phyloP scores from a whole-genome alignment of 1,140 invertebrate genomes.

The Drosophila nikananu region DNA sequence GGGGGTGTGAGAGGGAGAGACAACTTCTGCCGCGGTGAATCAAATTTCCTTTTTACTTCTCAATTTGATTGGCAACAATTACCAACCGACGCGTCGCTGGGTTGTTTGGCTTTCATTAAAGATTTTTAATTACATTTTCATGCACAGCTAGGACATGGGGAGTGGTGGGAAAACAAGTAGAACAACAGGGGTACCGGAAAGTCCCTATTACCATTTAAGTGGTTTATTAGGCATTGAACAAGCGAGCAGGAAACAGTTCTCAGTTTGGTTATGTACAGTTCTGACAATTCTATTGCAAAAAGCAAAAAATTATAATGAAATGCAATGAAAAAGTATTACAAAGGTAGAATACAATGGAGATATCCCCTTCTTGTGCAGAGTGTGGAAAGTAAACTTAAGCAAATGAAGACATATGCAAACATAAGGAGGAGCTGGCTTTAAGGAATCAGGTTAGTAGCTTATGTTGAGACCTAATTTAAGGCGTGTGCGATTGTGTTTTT shows the following conservation, averaged over 20 bases:
- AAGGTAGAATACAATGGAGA: neutral
- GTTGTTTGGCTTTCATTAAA: slow-evolving; percentile 53
- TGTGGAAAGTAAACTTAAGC: neutral
- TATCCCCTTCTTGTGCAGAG: too few relatives aligned
- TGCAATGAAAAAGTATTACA: neutral
- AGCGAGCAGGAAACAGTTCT: neutral
- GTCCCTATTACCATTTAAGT: neutral
- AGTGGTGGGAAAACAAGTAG: slow-evolving; percentile 2
- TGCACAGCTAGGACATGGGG: slow-evolving; percentile 8
- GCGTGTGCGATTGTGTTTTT: slow-evolving; percentile 15
- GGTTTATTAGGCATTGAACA: neutral
- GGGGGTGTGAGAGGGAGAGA: neutral
- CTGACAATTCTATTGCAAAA: neutral
- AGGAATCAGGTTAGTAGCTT: slow-evolving; percentile 24
- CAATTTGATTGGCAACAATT: slow-evolving; percentile 48
- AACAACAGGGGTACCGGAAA: neutral
- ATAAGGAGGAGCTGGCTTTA: neutral
- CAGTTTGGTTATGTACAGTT: neutral
- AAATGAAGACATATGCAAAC: neutral
- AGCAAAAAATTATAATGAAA: too few relatives aligned
- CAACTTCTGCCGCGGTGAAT: slow-evolving; percentile 1
- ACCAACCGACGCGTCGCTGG: slow-evolving; percentile 1
- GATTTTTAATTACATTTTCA: slow-evolving; percentile 46
- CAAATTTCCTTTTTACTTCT: slow-evolving; percentile 24
- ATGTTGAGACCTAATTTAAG: slow-evolving; percentile 7